Base-by-base conservation (phyloP, 2,797 vertebrate species). In the Spondyliosoma cantharus region DNA sequence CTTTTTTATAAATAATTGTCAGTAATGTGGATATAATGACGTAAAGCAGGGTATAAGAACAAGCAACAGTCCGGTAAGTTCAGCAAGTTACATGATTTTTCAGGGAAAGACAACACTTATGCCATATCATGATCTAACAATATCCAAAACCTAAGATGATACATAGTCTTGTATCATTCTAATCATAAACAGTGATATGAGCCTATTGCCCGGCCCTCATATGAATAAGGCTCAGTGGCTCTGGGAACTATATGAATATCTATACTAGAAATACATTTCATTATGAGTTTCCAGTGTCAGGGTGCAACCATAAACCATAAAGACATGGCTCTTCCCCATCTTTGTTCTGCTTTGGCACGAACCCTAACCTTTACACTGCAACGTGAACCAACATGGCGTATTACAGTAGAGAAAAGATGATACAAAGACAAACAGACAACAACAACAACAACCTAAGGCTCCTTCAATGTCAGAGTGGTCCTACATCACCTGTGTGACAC, bases 231-330 rank as follows among this genome's bases (percentile, higher is more conserved):
- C 54, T 59, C 56, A 50, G 43, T 54, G 53, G 59, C 16, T 32
- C 6, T 65, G 17, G 19, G 11, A 52, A 62, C 61, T 59, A 22
- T 5, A 59, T 50, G 53, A 75, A 65, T 57, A 65, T 59, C 22
- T 29, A 46, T 48, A 27, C 43, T 59, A 71, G 11, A 61, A 68
- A 54, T 54, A 72, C 19, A 48, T 20, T 37, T 43, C 16, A 64
- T 65, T 69, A 74, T 64, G 48, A 77, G 50, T 37, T 32, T 58
- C 58, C 19, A 25, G 29, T 56, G 46, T 76, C n/a, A 56, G 22
- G 42, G 48, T 74, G 45, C 48, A 78, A 45, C 50, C n/a, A 66
- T 62, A 72, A 66, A 74, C 45, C 75, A 74, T 48, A 67, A 82
- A 61, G n/a, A 74, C 52, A 73, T 3, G 20, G 27, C 67, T 64